phyloP scores from a whole-genome alignment of 2,888 invertebrate genomes.

The Pardosa pseudoannulata region DNA sequence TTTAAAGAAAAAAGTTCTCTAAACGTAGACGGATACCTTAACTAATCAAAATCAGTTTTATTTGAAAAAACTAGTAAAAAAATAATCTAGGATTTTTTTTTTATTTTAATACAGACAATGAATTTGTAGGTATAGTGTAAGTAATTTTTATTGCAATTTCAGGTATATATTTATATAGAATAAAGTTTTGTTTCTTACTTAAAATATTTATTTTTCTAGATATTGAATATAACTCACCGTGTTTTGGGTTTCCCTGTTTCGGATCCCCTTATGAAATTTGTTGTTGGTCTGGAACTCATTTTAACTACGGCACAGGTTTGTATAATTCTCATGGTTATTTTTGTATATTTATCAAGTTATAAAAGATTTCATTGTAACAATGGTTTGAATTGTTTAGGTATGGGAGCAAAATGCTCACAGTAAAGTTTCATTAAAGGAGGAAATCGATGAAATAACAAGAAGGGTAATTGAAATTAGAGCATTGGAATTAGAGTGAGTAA shows the following conservation, averaged over 20 bases:
- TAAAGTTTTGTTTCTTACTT: too few species aligned
- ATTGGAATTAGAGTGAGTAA: constrained; percentile 85
- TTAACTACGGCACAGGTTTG: constrained; percentile 82
- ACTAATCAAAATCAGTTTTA: too few species aligned
- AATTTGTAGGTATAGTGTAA: too few species aligned
- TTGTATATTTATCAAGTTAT: neutral
- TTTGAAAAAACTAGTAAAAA: too few species aligned
- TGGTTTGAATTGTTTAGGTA: constrained; percentile 81
- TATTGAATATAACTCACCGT: constrained; percentile 77
- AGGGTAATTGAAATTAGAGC: constrained; percentile 94
- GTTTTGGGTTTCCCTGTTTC: constrained; percentile 84
- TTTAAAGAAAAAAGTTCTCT: too few species aligned
- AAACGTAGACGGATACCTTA: too few species aligned
- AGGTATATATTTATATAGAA: too few species aligned
- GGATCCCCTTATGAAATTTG: constrained; percentile 90
- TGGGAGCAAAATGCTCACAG: constrained; percentile 95
- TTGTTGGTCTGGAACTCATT: constrained; percentile 92
- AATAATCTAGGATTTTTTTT: too few species aligned
- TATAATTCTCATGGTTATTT: neutral
- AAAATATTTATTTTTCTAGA: constrained; percentile 75
- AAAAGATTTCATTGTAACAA: too few species aligned
- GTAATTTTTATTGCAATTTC: too few species aligned
- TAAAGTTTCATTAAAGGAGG: constrained; percentile 87
- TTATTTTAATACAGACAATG: too few species aligned
- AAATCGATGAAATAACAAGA: constrained; percentile 86